Conservation (phyloP, 2,888 invertebrate genomes). For the Cybosia mesomella region DNA sequence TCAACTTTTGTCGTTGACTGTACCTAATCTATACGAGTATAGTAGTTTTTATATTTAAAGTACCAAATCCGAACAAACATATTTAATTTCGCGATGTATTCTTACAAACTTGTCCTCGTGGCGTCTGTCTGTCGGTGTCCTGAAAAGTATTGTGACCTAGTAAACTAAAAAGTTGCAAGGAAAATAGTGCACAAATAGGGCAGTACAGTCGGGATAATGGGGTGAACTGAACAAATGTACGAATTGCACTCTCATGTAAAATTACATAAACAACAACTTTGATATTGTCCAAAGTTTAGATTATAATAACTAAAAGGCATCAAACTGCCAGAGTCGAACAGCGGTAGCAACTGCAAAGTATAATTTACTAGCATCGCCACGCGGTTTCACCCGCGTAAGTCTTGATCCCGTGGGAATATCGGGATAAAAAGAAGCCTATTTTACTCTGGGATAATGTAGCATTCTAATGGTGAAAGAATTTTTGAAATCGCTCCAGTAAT, state of each 20-base stretch:
- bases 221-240: slow-evolving; percentile 13
- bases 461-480: no score
- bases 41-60: not conserved
- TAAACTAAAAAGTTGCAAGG: slow-evolving; percentile 35
- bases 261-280: slow-evolving; percentile 2
- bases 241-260: not conserved
- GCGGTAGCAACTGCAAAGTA: no score
- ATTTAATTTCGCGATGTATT: not conserved
- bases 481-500: no score
- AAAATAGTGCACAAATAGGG: slow-evolving; percentile 19
- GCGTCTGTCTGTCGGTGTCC: slow-evolving; percentile 39
- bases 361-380: no score
- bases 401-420: no score
- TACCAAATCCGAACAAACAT: not conserved
- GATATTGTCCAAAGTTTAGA: no score
- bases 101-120: not conserved
- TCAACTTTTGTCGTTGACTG: no score
- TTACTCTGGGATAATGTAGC: no score
- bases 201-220: slow-evolving; percentile 16
- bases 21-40: not conserved
- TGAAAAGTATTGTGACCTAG: slow-evolving; percentile 42
- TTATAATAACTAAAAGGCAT: no score
- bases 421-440: no score
- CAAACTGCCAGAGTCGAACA: no score
- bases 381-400: no score